phyloP scores from a whole-genome alignment of 2,888 invertebrate species.

The Hylaea fasciaria region DNA sequence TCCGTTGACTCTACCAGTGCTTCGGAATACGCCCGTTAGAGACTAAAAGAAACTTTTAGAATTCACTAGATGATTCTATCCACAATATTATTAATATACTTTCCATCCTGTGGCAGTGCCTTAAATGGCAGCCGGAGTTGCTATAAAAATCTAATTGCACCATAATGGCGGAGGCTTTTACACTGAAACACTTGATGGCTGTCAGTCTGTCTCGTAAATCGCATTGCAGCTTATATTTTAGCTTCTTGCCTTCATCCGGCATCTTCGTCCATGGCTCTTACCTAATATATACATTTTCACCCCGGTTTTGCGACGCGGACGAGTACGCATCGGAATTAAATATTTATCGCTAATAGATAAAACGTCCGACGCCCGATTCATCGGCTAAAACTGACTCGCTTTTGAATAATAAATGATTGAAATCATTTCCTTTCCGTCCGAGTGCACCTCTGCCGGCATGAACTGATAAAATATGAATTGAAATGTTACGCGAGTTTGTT shows the following conservation, averaged over 20 bases:
- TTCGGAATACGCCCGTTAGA: no score
- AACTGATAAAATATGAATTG: constrained; percentile 18
- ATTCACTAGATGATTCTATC: no score
- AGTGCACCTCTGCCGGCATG: constrained; percentile 15
- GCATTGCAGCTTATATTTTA: neutral
- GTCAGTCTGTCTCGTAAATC: constrained; percentile 10
- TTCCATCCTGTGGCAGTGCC: constrained; percentile 3
- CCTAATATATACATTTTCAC: no score
- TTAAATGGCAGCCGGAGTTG: constrained; percentile 9
- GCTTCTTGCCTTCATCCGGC: neutral
- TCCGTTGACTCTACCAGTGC: no score
- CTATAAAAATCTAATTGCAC: constrained; percentile 30
- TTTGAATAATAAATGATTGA: constrained; percentile 19
- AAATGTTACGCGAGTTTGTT: neutral
- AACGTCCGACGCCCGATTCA: constrained; percentile 14
- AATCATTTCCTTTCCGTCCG: constrained; percentile 20
- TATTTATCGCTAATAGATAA: constrained; percentile 10
- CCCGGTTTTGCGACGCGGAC: neutral
- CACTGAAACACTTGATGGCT: constrained; percentile 16
- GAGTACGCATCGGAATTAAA: constrained; percentile 1
- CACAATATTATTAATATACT: no score
- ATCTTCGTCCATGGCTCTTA: no score
- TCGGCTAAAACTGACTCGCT: constrained; percentile 17
- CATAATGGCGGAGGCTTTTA: constrained; percentile 27
- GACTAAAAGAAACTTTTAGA: no score